Conservation (phyloP, 35 echinoderm and acorn worm genomes). For the Holothuria glaberrima region DNA sequence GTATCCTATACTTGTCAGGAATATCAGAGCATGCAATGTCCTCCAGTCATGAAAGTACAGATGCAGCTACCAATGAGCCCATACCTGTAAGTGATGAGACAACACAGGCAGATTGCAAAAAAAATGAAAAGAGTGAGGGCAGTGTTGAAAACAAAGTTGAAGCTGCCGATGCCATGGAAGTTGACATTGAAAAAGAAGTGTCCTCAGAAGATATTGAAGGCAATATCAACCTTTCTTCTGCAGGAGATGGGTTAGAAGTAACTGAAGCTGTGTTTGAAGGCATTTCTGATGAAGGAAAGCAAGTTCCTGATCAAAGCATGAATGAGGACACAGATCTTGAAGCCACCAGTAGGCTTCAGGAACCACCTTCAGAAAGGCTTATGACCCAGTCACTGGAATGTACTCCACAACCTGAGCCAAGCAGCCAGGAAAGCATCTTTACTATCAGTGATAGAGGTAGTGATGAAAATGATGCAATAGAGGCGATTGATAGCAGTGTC, state of each 20-base stretch:
- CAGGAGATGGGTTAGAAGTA: background rate
- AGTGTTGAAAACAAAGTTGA: background rate
- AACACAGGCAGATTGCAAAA: no score
- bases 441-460: background rate
- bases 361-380: no score
- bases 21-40: conserved; percentile 14
- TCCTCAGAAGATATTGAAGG: no score
- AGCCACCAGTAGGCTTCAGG: background rate
- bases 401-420: no score
- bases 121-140: no score
- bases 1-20: background rate
- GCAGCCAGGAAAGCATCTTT: no score
- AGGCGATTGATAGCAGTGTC: conserved; percentile 19
- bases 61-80: background rate
- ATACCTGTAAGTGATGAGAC: background rate
- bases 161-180: background rate
- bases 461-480: conserved; percentile 23
- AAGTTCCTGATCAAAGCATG: background rate
- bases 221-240: no score
- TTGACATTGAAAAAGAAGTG: no score
- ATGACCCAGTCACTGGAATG: no score
- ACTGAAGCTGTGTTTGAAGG: background rate
- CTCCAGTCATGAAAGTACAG: background rate
- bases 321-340: conserved; percentile 6
- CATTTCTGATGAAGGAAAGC: conserved; percentile 23